A percentile compares a stretch with the other conserved stretches of the same genome.
These are phyloP conservation scores for Rhagonycha lutea DNA, from an alignment of 2,888 invertebrate genomes.

Conservation along the genomic window DNA sequence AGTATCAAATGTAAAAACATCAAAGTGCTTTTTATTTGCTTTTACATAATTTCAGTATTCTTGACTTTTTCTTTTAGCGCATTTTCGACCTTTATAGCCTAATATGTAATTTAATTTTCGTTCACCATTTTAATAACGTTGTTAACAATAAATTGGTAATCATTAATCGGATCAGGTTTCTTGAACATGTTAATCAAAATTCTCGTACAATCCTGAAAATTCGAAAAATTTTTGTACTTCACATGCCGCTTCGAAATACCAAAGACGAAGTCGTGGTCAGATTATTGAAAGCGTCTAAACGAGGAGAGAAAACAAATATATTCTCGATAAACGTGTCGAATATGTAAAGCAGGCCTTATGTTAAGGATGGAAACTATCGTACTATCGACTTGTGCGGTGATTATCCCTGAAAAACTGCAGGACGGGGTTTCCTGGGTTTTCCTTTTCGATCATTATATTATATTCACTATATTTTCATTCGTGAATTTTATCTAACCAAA, in stretches of 20 bases:
- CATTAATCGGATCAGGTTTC: constrained; percentile 4
- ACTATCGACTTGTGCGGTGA: background rate
- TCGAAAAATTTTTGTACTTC: constrained; percentile 2
- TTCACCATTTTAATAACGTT: background rate
- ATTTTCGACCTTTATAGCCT: background rate
- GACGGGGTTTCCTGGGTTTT: constrained; percentile 1
- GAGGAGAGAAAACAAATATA: constrained; percentile 15
- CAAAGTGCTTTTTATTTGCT: background rate
- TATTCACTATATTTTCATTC: background rate
- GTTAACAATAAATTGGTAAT: background rate
- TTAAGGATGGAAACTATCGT: background rate
- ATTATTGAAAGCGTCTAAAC: constrained; percentile 5
- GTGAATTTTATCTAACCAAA: background rate
- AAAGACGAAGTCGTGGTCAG: constrained; percentile 8
- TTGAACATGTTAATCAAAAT: constrained; percentile 15
- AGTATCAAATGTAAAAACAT: background rate
- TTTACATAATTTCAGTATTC: background rate
- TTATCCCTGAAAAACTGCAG: background rate
- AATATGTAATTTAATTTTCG: background rate
- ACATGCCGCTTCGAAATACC: constrained; percentile 10
- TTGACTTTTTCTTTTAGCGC: background rate
- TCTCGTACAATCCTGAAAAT: constrained; percentile 2
- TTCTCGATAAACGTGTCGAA: constrained; percentile 12
- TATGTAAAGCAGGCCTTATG: constrained; percentile 2
- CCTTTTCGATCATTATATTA: background rate